A percentile compares a stretch with the other conserved stretches of the same genome.
These are phyloP conservation scores for Eulimnadia texana DNA, from an alignment of 1,140 invertebrate genomes.

Conservation along the genomic window DNA sequence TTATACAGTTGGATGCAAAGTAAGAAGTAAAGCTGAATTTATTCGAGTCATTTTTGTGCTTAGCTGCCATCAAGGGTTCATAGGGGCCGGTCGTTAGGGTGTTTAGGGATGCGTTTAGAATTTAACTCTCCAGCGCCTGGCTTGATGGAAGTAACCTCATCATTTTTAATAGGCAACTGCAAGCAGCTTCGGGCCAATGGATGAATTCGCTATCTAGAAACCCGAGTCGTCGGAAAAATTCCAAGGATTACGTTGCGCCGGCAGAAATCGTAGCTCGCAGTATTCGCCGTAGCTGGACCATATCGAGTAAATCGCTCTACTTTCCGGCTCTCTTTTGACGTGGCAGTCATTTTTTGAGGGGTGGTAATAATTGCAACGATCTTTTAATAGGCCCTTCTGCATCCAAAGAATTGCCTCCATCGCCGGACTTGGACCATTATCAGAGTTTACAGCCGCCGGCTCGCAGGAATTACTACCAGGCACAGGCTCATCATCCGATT, in stretches of 20 bases:
- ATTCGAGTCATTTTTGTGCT: too few relatives aligned
- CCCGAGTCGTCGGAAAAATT: conserved; percentile 29
- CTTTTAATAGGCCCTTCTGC: background rate
- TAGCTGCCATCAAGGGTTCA: too few relatives aligned
- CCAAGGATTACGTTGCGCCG: conserved; percentile 38
- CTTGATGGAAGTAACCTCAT: too few relatives aligned
- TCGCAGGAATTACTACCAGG: background rate
- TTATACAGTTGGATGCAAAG: too few relatives aligned
- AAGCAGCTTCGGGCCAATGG: conserved; percentile 52
- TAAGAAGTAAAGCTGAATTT: too few relatives aligned
- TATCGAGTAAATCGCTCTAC: conserved; percentile 39
- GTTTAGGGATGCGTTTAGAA: too few relatives aligned
- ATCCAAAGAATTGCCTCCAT: background rate
- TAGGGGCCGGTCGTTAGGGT: too few relatives aligned
- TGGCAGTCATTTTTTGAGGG: background rate
- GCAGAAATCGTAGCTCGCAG: conserved; percentile 42
- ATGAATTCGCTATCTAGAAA: conserved; percentile 43
- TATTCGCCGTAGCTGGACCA: conserved; percentile 51
- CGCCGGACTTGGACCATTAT: background rate
- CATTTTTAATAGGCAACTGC: conserved; percentile 52
- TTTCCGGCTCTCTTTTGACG: background rate
- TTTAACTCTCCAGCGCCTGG: too few relatives aligned
- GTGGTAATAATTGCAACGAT: background rate
- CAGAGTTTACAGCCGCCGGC: background rate
- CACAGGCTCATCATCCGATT: background rate